These are phyloP conservation scores for Scomber colias DNA, from an alignment of 2,113 vertebrate species.

Conservation along the genomic window DNA sequence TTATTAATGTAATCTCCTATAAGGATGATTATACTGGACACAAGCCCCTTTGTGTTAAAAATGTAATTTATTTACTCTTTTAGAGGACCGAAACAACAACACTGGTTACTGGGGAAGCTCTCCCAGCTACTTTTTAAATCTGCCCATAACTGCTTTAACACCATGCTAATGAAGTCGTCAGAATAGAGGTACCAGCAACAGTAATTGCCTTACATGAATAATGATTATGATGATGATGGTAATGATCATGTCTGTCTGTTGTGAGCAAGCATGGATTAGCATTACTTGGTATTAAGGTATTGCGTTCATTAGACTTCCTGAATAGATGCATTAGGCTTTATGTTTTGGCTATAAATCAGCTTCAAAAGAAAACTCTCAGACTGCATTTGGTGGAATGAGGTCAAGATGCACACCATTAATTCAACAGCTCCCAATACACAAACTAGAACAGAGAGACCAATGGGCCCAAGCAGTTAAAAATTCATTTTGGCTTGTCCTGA, in stretches of 20 bases:
- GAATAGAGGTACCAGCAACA: constrained; percentile 70
- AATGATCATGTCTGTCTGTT: constrained; percentile 77
- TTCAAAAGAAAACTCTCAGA: constrained; percentile 77
- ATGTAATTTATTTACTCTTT: constrained; percentile 46
- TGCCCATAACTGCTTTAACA: constrained; percentile 54
- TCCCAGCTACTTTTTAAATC: constrained; percentile 53
- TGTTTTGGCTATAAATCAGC: constrained; percentile 77
- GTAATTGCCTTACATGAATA: constrained; percentile 83
- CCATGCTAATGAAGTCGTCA: constrained; percentile 76
- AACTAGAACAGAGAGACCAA: constrained; percentile 78
- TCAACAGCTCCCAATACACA: constrained; percentile 77
- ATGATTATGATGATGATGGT: constrained; percentile 75
- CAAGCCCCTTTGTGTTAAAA: constrained; percentile 22
- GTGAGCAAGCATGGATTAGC: constrained; percentile 69
- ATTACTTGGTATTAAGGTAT: constrained; percentile 73
- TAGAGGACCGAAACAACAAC: background rate
- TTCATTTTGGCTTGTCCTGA: constrained; percentile 84
- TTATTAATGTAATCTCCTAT: constrained; percentile 47
- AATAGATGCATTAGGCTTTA: constrained; percentile 72
- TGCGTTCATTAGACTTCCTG: constrained; percentile 76
- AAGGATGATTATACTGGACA: constrained; percentile 36
- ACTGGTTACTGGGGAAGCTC: constrained; percentile 27
- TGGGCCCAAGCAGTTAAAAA: constrained; percentile 81
- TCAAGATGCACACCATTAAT: constrained; percentile 82
- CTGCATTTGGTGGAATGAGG: constrained; percentile 80